Evolutionary conservation across 2,113 vertebrate species (phyloP), one percentile per base, ranked within the genome.

Genomic region (Chamaea fasciata): DNA sequence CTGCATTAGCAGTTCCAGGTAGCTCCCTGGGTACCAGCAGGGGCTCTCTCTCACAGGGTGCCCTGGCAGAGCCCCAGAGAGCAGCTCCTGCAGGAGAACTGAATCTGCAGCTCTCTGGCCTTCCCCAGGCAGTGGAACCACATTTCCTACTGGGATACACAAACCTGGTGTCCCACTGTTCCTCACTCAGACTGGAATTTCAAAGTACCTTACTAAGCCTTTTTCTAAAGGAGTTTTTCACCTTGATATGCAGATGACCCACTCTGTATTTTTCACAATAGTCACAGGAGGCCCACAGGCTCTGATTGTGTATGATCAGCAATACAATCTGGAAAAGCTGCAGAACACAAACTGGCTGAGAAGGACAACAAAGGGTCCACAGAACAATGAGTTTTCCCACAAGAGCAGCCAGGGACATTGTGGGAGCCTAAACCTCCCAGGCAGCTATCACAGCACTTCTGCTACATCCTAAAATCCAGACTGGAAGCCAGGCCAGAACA

Each of bases 161-260:
- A 57, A 53, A 44, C 1, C 2, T 8, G 49, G 39, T 1, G 2
- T 41, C 55, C 35, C 1, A 47, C 53, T 76, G 28, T 1, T 56
- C 30, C 13, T 21, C 28, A n/a, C 11, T n/a, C 73, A 57, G 3
- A 41, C 13, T 8, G 46, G 13, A 44, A 71, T 73, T 55, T 30
- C 39, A 10, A 67, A 89, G 49, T 10, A 71, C 23, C 33, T 56
- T 75, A 42, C 35, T 60, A 83, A 73, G 55, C 39, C 26, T 52
- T 88, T 68, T 83, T 31, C 62, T 63, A 42, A 62, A 71, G 28
- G 52, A 74, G 47, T 53, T 86, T 62, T 83, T 71, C 76, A 89
- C 67, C 63, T 59, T 76, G 42, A 49, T 59, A 57, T 31, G 63
- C 77, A 89, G 75, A 74, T 39, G 33, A 78, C 37, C 27, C 62